Percentiles rank a stretch among this genome's conserved stretches.
These are phyloP conservation scores for Spheniscus mendiculus DNA, from an alignment of 2,113 vertebrate genomes.

Conservation along the genomic window DNA sequence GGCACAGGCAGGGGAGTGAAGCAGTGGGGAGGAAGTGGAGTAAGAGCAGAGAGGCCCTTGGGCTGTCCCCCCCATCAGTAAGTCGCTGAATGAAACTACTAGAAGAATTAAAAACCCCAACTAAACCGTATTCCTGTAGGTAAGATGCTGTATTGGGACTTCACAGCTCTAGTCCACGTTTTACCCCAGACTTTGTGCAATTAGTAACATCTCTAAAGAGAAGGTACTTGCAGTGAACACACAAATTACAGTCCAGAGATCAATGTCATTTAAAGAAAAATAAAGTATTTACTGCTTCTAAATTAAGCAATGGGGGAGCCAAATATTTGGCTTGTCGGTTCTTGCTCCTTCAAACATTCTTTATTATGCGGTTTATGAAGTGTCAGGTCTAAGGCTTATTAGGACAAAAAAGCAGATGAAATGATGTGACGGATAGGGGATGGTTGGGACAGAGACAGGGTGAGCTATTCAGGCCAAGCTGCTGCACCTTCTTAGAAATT, in stretches of 20 bases:
- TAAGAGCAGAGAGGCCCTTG: neutral
- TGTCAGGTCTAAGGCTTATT: neutral
- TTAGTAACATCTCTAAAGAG: neutral
- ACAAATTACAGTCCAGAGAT: neutral
- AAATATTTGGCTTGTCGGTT: neutral
- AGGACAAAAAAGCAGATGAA: neutral
- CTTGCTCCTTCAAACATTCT: neutral
- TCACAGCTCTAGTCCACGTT: neutral
- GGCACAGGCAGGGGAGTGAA: neutral
- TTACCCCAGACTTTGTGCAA: neutral
- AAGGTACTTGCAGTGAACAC: neutral
- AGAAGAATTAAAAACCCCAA: neutral
- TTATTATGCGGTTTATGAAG: neutral
- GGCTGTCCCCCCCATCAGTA: neutral
- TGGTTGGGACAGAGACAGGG: neutral
- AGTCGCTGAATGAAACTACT: neutral
- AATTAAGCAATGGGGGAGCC: neutral
- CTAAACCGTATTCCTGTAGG: neutral
- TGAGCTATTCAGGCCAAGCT: slow-evolving; percentile 24
- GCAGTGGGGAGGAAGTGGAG: neutral
- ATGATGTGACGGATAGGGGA: neutral
- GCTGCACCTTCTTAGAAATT: slow-evolving; percentile 14
- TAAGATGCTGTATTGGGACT: neutral
- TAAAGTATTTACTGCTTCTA: neutral
- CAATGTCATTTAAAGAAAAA: neutral